Evolutionary conservation across 2,888 invertebrate species (phyloP).

Genomic region (Agonum fuliginosum): DNA sequence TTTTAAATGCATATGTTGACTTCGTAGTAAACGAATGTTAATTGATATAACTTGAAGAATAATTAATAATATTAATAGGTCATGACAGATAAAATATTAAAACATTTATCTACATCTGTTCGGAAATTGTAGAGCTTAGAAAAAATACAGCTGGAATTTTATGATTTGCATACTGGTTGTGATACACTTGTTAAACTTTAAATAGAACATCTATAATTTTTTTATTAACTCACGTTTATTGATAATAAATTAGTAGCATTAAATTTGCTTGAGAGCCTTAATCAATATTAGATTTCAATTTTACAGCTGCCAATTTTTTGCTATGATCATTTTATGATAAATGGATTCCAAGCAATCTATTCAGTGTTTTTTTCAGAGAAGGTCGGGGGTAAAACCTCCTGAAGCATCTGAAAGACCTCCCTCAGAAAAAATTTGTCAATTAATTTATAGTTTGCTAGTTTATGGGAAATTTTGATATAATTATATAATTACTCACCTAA

Average conservation of each 20-base stretch:
- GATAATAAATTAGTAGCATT: conserved; percentile 49
- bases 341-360: too few species aligned
- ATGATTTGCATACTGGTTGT: conserved; percentile 50
- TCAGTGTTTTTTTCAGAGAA: too few species aligned
- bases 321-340: background rate
- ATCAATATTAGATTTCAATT: conserved; percentile 39
- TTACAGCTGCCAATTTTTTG: conserved; percentile 10
- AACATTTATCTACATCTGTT: conserved; percentile 30
- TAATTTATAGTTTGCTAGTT: too few species aligned
- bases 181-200: conserved; percentile 37
- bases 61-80: conserved; percentile 43
- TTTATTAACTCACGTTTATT: conserved; percentile 46
- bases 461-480: too few species aligned
- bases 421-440: too few species aligned
- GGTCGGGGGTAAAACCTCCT: too few species aligned
- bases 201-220: conserved; percentile 45
- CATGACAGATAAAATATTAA: conserved; percentile 43
- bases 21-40: conserved; percentile 10
- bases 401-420: too few species aligned
- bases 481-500: too few species aligned
- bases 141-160: conserved; percentile 23
- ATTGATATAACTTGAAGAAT: conserved; percentile 36
- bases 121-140: conserved; percentile 17
- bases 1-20: conserved; percentile 1
- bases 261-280: conserved; percentile 24